Conservation (phyloP, 2,113 vertebrate genomes). For the Pelvicachromis taeniatus region DNA sequence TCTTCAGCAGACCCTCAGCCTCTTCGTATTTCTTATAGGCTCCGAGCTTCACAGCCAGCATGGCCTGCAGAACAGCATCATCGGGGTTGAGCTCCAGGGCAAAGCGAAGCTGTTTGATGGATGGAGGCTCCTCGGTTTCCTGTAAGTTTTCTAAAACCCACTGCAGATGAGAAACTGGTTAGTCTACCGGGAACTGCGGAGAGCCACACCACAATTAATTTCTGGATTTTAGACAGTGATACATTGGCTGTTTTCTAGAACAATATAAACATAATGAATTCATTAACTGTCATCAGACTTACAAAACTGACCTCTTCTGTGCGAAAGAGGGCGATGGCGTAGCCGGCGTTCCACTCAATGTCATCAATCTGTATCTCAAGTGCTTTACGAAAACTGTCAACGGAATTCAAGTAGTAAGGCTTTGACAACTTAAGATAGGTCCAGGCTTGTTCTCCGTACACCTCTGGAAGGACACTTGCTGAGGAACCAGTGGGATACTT, state of each 20-base stretch:
- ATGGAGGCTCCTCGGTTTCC: background rate
- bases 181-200: background rate
- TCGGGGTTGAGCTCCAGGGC: background rate
- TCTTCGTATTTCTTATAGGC: accelerated
- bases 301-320: background rate
- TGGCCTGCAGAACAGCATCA: background rate
- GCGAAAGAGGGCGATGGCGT: background rate
- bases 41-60: background rate
- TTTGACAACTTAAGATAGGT: background rate
- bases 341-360: background rate
- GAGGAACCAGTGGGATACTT: background rate
- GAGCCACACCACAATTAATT: background rate
- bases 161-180: background rate
- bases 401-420: background rate
- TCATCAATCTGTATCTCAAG: background rate
- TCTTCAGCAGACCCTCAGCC: background rate
- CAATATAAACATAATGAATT: background rate
- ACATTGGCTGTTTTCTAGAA: background rate
- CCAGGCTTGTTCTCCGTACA: background rate
- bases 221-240: background rate
- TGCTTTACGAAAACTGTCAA: background rate
- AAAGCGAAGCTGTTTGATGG: background rate
- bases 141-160: background rate
- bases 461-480: background rate
- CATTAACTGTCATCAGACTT: background rate